Conservation (phyloP, 2,888 invertebrate genomes). For the Drosophila pegasa region DNA sequence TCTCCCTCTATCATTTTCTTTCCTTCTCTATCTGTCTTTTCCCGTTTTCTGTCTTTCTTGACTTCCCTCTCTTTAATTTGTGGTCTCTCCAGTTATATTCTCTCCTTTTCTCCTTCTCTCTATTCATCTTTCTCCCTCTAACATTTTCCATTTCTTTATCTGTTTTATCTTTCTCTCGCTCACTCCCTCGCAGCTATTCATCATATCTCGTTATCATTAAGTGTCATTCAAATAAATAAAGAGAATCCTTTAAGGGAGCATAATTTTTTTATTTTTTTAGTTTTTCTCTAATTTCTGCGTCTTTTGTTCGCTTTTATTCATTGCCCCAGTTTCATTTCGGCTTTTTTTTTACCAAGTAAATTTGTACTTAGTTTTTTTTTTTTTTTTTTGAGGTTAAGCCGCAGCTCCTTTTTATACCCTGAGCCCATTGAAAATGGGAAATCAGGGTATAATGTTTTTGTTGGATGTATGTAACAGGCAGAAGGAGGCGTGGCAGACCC, state of each 20-base stretch:
- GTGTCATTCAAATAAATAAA: conserved; percentile 5
- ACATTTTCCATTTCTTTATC: neutral
- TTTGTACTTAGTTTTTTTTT: conserved; percentile 26
- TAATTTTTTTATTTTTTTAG: neutral
- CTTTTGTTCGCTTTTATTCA: conserved; percentile 35
- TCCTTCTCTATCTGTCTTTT: neutral
- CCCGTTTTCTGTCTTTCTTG: neutral
- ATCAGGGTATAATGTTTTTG: no score
- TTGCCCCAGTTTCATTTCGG: conserved; percentile 12
- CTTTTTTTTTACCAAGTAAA: conserved; percentile 41
- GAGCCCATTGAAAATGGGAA: no score
- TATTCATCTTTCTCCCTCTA: neutral
- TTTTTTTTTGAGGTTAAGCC: conserved; percentile 22
- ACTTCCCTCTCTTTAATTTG: neutral
- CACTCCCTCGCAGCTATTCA: neutral
- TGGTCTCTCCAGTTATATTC: neutral
- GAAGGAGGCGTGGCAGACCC: no score
- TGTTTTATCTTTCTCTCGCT: neutral
- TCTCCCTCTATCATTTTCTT: neutral
- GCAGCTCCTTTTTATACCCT: conserved; percentile 15
- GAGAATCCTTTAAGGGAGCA: neutral
- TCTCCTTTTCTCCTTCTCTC: neutral
- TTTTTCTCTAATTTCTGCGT: conserved; percentile 20
- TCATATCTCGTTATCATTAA: conserved; percentile 2
- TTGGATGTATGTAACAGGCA: no score